phyloP scores from a whole-genome alignment of 2,797 vertebrate species.

The Pempheris klunzingeri region DNA sequence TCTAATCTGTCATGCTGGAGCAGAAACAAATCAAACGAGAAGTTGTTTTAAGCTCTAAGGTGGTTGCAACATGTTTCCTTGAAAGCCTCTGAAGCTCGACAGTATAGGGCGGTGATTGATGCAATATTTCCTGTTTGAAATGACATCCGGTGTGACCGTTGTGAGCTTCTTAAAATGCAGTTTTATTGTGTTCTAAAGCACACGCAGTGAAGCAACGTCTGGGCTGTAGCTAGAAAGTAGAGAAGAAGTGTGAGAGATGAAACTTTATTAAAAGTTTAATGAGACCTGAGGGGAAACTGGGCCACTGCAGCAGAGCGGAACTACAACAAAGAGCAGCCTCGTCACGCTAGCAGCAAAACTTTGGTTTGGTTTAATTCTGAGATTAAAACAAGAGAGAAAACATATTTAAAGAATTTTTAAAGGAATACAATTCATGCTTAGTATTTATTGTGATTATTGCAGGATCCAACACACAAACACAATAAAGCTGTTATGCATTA shows the following conservation, averaged over 20 bases:
- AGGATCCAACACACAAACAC: too few relatives aligned
- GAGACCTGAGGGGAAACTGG: conserved; percentile 34
- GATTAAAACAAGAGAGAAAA: not conserved
- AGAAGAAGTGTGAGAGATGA: not conserved
- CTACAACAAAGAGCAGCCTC: not conserved
- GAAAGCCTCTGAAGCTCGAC: not conserved
- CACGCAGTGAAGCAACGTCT: not conserved
- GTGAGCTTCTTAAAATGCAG: conserved; percentile 25
- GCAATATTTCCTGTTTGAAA: not conserved
- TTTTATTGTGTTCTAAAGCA: not conserved
- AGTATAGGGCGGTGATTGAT: conserved; percentile 4
- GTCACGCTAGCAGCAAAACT: not conserved
- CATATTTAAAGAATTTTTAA: not conserved
- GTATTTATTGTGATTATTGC: too few relatives aligned
- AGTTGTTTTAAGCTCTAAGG: not conserved
- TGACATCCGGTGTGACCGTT: not conserved
- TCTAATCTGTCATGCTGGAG: not conserved
- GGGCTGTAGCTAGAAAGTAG: not conserved
- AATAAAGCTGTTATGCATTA: not conserved
- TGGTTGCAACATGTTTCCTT: not conserved
- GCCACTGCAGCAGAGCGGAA: conserved; percentile 41
- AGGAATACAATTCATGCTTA: too few relatives aligned
- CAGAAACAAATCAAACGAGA: conserved; percentile 7
- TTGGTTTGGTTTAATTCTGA: not conserved
- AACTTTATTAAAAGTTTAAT: conserved; percentile 43